A percentile compares a stretch with the other conserved stretches of the same genome.
Evolutionary conservation across 2,113 vertebrate species (phyloP).

Genomic region (Cynopterus brachyotis): DNA sequence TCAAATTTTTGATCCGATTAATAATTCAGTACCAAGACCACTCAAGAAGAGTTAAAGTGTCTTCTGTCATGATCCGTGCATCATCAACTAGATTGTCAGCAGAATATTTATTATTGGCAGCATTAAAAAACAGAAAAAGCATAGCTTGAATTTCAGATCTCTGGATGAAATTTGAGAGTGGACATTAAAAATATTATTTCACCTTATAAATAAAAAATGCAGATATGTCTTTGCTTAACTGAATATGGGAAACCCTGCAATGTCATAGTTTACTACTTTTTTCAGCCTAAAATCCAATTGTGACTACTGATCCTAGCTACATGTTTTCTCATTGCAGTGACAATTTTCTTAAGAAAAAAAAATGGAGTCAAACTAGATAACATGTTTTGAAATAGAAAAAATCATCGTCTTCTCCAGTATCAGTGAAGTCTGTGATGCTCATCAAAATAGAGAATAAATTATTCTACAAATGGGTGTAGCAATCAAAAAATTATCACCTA

Average conservation of each 20-base stretch:
- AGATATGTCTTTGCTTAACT: neutral
- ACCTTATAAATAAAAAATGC: constrained; percentile 18
- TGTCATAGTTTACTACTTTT: neutral
- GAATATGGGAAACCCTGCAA: neutral
- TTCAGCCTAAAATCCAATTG: neutral
- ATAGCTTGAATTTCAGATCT: constrained; percentile 11
- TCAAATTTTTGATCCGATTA: neutral
- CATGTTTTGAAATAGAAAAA: neutral
- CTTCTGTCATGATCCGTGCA: neutral
- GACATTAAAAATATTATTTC: constrained; percentile 17
- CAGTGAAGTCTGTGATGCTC: neutral
- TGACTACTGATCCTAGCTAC: neutral
- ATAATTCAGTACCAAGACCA: neutral
- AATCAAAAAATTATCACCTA: neutral
- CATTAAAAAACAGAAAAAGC: constrained; percentile 22
- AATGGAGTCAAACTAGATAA: neutral
- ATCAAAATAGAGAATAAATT: neutral
- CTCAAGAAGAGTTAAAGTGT: neutral
- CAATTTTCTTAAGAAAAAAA: neutral
- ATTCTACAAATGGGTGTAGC: neutral
- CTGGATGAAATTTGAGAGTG: constrained; percentile 29
- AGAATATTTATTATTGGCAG: neutral
- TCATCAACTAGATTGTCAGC: constrained; percentile 37
- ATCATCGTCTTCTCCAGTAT: neutral
- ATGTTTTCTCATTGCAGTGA: neutral